A percentile compares a stretch with the other conserved stretches of the same genome.
These are phyloP conservation scores for Eolophus roseicapilla DNA, from an alignment of 2,113 vertebrate species.

Conservation along the genomic window DNA sequence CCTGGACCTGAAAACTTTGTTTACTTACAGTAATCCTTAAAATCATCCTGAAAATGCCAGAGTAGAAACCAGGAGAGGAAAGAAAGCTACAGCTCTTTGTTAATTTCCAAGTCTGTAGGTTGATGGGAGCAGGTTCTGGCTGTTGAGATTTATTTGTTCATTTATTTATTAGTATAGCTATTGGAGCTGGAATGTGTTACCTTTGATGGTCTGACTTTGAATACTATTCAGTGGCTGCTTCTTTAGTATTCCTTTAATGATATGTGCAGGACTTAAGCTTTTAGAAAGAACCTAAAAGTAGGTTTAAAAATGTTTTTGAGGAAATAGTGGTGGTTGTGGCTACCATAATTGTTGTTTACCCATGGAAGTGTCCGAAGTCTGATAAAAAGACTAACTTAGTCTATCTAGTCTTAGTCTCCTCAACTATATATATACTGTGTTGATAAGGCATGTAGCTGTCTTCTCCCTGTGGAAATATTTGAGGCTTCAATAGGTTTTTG, in stretches of 20 bases:
- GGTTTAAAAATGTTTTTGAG: neutral
- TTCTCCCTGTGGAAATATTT: neutral
- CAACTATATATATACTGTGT: neutral
- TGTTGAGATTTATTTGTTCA: neutral
- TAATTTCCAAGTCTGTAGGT: neutral
- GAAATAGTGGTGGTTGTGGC: neutral
- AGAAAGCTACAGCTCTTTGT: neutral
- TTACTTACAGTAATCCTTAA: neutral
- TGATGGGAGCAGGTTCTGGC: neutral
- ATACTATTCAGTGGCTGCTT: neutral
- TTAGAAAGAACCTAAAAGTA: neutral
- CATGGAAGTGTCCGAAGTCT: neutral
- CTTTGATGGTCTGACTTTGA: neutral
- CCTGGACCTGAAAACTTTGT: neutral
- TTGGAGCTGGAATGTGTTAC: neutral
- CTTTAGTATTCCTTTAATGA: neutral
- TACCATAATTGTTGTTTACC: neutral
- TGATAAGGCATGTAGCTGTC: neutral
- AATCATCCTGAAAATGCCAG: neutral
- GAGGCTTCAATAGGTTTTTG: neutral
- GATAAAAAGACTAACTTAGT: neutral
- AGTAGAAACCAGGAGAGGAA: neutral
- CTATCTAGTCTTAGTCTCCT: neutral
- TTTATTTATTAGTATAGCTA: neutral
- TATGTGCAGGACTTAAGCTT: neutral